phyloP scores from a whole-genome alignment of 2,797 vertebrate species.

The Taenioides sp. region DNA sequence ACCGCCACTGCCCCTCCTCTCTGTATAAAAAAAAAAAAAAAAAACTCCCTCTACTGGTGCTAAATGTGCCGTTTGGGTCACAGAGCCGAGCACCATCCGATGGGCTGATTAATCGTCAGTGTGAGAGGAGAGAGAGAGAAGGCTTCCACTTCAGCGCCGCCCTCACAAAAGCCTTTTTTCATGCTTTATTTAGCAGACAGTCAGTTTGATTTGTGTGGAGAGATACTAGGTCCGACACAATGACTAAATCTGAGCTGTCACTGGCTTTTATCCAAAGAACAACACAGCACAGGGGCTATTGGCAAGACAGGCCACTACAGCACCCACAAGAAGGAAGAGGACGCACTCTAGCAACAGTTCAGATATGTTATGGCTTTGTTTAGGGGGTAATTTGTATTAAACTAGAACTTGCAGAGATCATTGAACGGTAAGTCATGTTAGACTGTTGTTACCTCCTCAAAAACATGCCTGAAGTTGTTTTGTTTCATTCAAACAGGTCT shows the following conservation, averaged over 20 bases:
- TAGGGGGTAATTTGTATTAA: too few relatives aligned
- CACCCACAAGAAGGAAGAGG: background rate
- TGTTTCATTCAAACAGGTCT: too few relatives aligned
- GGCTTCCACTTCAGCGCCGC: slow-evolving; percentile 88
- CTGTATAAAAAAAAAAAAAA: slow-evolving; percentile 23
- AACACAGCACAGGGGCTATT: slow-evolving; percentile 72
- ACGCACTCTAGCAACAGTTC: background rate
- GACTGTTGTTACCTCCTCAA: too few relatives aligned
- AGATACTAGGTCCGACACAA: slow-evolving; percentile 92
- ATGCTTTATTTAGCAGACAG: slow-evolving; percentile 99
- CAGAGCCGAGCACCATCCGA: slow-evolving; percentile 78
- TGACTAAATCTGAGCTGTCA: slow-evolving; percentile 90
- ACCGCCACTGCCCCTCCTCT: slow-evolving; percentile 26
- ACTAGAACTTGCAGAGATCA: too few relatives aligned
- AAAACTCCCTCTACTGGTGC: slow-evolving; percentile 21
- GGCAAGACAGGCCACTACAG: slow-evolving; percentile 71
- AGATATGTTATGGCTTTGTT: background rate
- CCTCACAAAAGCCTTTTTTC: slow-evolving; percentile 94
- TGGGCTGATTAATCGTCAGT: slow-evolving; percentile 89
- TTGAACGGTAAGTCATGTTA: too few relatives aligned
- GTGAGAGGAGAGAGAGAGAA: slow-evolving; percentile 78
- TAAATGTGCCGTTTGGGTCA: slow-evolving; percentile 38
- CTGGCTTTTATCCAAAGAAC: slow-evolving; percentile 74
- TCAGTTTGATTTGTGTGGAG: slow-evolving; percentile 96
- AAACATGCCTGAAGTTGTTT: too few relatives aligned